Evolutionary conservation across 2,113 vertebrate species (phyloP), one percentile per base, ranked within the genome.

Genomic region (Oriolus oriolus): DNA sequence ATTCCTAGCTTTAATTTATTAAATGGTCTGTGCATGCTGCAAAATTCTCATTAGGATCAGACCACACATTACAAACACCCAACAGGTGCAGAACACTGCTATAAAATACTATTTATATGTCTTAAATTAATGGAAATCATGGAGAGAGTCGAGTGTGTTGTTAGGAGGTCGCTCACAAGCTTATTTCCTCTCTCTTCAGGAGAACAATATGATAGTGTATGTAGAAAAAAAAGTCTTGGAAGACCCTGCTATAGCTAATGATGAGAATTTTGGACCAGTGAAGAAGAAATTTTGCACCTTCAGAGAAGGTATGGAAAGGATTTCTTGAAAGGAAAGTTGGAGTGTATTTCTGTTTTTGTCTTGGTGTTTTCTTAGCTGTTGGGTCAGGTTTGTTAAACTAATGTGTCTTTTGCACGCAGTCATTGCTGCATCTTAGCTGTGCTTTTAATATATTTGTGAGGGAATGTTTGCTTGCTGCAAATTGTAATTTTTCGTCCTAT

Each of bases 231-330:
- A 99, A 33, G 98, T 99, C 3, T 97, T 99, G 76, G 99, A 99
- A 74, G 99, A 99, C 92, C 99, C 99, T 0, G 98, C 98, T 60
- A 98, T 99, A 54, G 97, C 97, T 26, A 98, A 97, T 2, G 99
- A 99, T 63, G 99, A 99, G 82, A 98, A 98, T 96, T 99, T 99
- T 59, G 98, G 98, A 83, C 97, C 98, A 50, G 97, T 99, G 69
- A 99, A 98, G 57, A 99, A 98, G 97, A 99, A 98, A 84, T 99
- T 99, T 97, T 99, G 99, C 98, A 99, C 99, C 87, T 99, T 99
- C 96, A 98, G 98, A 91, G 99, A 99, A 98, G 99, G 99, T 98
- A 96, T 31, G 59, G 69, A 61, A 88, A 6, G 49, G 18, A 47
- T 13, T 49, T 26, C 12, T 59, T 24, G 10, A 22, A 53, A 74